Percentiles rank a stretch among this genome's conserved stretches.
Conservation (phyloP, 2,113 vertebrate species). For the pig (Sus scrofa) region DNA sequence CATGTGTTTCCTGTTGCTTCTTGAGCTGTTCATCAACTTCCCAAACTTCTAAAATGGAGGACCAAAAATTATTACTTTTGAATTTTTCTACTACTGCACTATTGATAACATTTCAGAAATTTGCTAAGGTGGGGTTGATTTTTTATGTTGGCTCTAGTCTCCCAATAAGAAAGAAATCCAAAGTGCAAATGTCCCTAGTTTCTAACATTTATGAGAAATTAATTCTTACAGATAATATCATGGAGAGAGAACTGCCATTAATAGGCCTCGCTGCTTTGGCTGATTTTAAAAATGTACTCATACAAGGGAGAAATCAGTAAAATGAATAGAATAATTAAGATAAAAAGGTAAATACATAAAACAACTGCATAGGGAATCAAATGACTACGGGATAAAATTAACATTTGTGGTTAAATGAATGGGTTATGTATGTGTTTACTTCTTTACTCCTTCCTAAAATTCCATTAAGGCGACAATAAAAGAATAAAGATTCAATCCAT, state of each 20-base stretch:
- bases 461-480: neutral
- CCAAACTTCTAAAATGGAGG: constrained; percentile 81
- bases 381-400: neutral
- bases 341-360: neutral
- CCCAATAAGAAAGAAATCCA: constrained; percentile 25
- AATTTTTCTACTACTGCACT: constrained; percentile 59
- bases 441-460: constrained; percentile 17
- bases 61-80: constrained; percentile 73
- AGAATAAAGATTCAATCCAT: neutral
- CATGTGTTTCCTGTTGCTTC: constrained; percentile 70
- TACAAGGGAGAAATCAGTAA: neutral
- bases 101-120: constrained; percentile 60
- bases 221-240: neutral
- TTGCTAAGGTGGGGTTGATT: constrained; percentile 13
- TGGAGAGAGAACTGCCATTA: neutral
- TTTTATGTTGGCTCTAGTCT: neutral
- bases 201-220: constrained; percentile 15
- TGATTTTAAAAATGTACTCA: neutral
- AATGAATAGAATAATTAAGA: constrained; percentile 26
- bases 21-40: constrained; percentile 74
- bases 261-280: neutral
- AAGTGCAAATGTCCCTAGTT: neutral
- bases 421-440: neutral
- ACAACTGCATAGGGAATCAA: neutral
- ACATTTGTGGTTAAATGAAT: neutral